Evolutionary conservation across 2,888 invertebrate genomes (phyloP), one percentile per base, ranked within the genome.

Genomic region (Sesia apiformis): DNA sequence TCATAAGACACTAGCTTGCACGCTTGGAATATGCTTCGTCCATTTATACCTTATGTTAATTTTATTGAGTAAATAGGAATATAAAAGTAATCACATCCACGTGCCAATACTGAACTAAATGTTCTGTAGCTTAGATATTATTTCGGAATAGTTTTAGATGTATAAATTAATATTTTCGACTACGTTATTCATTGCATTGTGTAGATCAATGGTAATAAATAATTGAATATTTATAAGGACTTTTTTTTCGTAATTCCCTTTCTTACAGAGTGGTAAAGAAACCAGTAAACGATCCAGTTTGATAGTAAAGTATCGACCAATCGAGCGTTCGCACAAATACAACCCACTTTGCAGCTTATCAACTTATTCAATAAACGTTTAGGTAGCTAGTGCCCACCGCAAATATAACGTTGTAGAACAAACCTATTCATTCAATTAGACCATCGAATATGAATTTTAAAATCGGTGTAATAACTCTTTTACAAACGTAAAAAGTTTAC

Each of bases 161-260:
- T 80, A 83, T 76, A 82, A 81, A 81, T 78, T 75, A 72, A 75
- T 77, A 78, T 75, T 76, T 76, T 78, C 78, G 71, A 76, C 72
- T 74, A 77, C 66, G 63, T 66, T 69, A 84, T 76, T 65, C 65
- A 76, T 76, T 80, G 72, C 73, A 81, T 80, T 82, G 74, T 78
- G 69, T 79, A 75, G 72, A 78, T 78, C 76, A 78, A 82, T 81
- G 80, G 72, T 80, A 86, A 86, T 87, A 86, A 88, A 87, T 77
- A 38, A 81, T 80, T 80, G 72, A 52, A 40, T 52, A 39, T 8
- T 52, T 39, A 40, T 39, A 8, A n/a, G 40, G 5, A 5, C 38
- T 50, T 50, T 50, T 50, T 38, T 50, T 50, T 50, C 5, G 38
- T 50, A 42, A 42, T 23, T 23, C 23, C 23, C 23, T 23, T 23